Conservation (phyloP, 2,113 vertebrate species). For the Chauna torquata region DNA sequence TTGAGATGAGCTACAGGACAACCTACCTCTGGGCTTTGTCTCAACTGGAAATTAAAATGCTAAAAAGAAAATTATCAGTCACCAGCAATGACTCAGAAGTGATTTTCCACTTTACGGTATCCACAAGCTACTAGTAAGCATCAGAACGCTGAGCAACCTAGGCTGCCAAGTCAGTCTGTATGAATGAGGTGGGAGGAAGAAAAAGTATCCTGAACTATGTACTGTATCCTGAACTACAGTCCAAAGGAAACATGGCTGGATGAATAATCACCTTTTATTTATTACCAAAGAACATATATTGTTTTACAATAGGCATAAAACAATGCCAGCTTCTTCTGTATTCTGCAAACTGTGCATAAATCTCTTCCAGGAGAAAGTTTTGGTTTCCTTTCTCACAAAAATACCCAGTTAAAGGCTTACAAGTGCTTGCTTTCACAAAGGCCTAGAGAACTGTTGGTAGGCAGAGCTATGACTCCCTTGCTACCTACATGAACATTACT, state of each 20-base stretch:
- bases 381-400: background rate
- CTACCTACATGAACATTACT: background rate
- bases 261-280: background rate
- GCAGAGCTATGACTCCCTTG: background rate
- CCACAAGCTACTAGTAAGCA: conserved; percentile 8
- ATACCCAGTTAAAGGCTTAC: background rate
- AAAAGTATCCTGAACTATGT: background rate
- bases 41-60: background rate
- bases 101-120: background rate
- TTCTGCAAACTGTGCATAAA: background rate
- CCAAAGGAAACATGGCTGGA: background rate
- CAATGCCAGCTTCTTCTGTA: background rate
- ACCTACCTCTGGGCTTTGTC: background rate
- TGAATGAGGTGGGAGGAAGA: background rate
- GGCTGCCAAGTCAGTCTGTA: background rate
- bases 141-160: background rate
- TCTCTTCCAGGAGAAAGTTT: background rate
- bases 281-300: background rate
- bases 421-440: background rate
- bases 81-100: background rate
- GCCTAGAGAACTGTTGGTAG: background rate
- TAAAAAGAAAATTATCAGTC: background rate
- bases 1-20: background rate
- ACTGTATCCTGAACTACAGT: background rate
- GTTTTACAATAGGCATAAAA: background rate